Conservation (phyloP, 92 coral and sea anemone species). For the Siderastrea siderea region DNA sequence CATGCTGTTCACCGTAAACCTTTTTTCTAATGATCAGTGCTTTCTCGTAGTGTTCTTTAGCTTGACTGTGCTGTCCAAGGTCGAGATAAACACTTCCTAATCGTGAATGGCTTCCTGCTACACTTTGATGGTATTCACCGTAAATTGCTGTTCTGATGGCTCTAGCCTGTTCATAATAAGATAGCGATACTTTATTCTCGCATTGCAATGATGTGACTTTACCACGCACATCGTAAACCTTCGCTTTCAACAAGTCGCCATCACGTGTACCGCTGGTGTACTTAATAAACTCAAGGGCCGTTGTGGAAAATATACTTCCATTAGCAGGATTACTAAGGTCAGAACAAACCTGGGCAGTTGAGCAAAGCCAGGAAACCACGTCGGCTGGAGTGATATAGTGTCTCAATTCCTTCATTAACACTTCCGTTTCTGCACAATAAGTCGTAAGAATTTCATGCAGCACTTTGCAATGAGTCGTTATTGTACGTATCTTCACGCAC, state of each 20-base stretch:
- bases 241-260: background rate
- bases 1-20: background rate
- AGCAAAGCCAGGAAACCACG: background rate
- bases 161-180: no score
- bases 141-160: no score
- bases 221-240: background rate
- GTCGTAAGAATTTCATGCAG: background rate
- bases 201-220: background rate
- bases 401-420: background rate
- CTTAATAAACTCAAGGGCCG: background rate
- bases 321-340: background rate
- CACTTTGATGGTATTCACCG: background rate
- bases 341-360: background rate
- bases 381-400: background rate
- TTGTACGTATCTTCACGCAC: background rate
- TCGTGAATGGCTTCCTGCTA: background rate
- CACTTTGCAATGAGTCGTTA: background rate
- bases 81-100: background rate
- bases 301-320: background rate
- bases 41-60: background rate
- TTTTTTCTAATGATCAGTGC: background rate
- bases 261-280: background rate
- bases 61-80: background rate
- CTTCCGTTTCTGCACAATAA: background rate
- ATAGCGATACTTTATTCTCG: no score